phyloP scores from a whole-genome alignment of 2,113 vertebrate species.

The Delphinapterus leucas region DNA sequence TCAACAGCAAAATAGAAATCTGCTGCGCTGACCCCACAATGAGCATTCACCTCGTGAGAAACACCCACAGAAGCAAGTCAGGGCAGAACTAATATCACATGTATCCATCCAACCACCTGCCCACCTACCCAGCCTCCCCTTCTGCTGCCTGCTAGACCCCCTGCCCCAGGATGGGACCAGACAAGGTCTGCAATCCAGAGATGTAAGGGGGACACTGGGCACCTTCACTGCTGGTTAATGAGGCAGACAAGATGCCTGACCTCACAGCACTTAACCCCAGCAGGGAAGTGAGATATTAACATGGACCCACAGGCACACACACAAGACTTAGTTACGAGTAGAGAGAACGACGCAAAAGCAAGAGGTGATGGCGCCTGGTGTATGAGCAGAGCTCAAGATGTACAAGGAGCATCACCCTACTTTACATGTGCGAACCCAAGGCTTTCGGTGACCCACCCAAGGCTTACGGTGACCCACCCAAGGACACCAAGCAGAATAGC shows the following conservation, averaged over 20 bases:
- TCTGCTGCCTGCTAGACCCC: not conserved
- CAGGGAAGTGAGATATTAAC: not conserved
- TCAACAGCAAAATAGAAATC: not conserved
- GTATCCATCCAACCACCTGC: not conserved
- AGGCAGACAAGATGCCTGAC: not conserved
- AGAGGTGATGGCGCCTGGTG: not conserved
- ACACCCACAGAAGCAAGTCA: not conserved
- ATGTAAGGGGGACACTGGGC: not conserved
- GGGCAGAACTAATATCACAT: not conserved
- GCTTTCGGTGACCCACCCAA: not conserved
- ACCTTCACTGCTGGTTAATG: not conserved
- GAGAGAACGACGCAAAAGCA: not conserved
- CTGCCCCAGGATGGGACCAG: not conserved
- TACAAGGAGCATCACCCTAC: too few species aligned
- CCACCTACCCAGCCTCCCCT: fast-evolving
- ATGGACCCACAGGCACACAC: not conserved
- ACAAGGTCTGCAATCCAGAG: not conserved
- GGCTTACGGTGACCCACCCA: not conserved
- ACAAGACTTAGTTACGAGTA: not conserved
- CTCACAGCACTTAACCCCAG: not conserved
- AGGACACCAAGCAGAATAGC: not conserved
- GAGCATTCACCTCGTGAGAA: not conserved
- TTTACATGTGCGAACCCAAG: not conserved
- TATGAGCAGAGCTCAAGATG: not conserved
- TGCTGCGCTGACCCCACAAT: fast-evolving